Evolutionary conservation across 2,113 vertebrate genomes (phyloP), one percentile per base, ranked within the genome.

Genomic region (Thalassoma bifasciatum): DNA sequence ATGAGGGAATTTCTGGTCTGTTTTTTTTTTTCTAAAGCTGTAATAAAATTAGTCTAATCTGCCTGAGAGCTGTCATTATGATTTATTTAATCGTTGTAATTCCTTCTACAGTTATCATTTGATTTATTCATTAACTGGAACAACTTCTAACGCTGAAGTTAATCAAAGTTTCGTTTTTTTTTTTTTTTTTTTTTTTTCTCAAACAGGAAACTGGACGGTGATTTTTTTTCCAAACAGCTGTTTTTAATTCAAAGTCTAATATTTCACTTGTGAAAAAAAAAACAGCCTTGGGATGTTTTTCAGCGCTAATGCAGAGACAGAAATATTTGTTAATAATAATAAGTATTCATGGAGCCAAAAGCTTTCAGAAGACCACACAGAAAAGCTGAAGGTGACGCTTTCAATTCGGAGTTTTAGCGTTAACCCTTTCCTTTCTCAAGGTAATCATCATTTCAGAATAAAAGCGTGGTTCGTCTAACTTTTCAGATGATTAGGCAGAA

Each of bases 41-140:
- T 56, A 56, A 17, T 23, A n/a, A 30, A 72, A 61, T 67, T 49
- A 30, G 54, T 53, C 40, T 10, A 10, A 36, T 44, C 38, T 2
- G 51, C 16, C 22, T 1, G 40, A 61, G 6, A 60, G 23, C 38
- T 2, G 7, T 23, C 46, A 1, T 30, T 42, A 61, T 71, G 0
- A 61, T 56, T 71, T 24, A 71, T 75, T 49, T 11, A 75, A 4
- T 52, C 19, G 36, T 9, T n/a, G 47, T 36, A 21, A 44, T 58
- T 63, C 42, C 36, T 17, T 51, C 36, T 24, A 16, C 46, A n/a
- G 59, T 60, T 47, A 66, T 37, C 44, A 1, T 3, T 51, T 80
- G 8, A 74, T 75, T 65, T 57, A 82, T 76, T 76, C 61, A 61
- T 59, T 46, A 24, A 47, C 46, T 16, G 37, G 52, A 64, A 65